Conservation (phyloP, 2,113 vertebrate species). For the Otus sunia region DNA sequence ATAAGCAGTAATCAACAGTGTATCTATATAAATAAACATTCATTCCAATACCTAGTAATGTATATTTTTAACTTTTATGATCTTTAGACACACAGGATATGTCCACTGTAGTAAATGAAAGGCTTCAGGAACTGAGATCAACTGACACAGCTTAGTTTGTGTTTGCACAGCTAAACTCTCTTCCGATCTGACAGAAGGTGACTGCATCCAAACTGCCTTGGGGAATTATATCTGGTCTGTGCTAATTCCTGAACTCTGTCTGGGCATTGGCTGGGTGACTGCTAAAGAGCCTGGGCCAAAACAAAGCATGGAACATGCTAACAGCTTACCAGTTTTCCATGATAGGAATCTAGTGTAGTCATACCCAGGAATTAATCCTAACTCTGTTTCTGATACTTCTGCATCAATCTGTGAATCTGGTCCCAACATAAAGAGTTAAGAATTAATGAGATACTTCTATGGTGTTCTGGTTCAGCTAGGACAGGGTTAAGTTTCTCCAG, state of each 20-base stretch:
- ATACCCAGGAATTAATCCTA: background rate
- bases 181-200: background rate
- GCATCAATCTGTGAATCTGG: background rate
- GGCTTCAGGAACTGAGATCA: background rate
- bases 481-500: too few relatives aligned
- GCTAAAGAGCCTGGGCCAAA: accelerated
- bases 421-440: background rate
- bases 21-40: background rate
- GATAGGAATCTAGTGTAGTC: background rate
- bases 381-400: background rate
- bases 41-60: background rate
- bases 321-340: background rate
- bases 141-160: background rate
- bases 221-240: background rate
- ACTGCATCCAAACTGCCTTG: background rate
- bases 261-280: background rate
- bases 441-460: background rate
- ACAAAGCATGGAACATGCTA: background rate
- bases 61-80: background rate
- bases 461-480: too few relatives aligned
- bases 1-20: background rate
- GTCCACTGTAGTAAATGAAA: background rate
- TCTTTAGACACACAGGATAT: background rate
- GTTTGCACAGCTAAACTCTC: background rate
- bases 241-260: background rate